Evolutionary conservation across 2,113 vertebrate species (phyloP), one percentile per base, ranked within the genome.

Genomic region (Calypte anna): DNA sequence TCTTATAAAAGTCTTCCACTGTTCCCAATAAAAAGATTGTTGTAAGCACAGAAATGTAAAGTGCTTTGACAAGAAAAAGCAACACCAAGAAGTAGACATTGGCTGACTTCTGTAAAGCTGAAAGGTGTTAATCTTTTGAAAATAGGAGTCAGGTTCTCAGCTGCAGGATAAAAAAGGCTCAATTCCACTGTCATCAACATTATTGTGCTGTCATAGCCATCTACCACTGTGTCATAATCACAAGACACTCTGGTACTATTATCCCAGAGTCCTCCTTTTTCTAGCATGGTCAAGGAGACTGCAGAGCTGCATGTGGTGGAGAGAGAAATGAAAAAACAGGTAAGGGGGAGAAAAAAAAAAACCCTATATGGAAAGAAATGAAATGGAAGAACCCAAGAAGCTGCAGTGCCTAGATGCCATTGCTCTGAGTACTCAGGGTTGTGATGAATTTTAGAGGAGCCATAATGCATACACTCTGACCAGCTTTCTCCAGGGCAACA

Each of bases 91-190:
- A 84, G 79, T 4, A 90, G 68, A 93, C 62, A 70, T 55, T 95
- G 85, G 36, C 75, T 86, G 90, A 78, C 64, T 93, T 75, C 64
- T 90, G 61, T 78, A 91, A 93, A 88, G 73, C 79, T 90, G 76
- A 67, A 73, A 97, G 91, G 23, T 91, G 94, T 81, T 74, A 90
- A 43, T 96, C 69, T 88, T 90, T 81, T 88, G 85, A 90, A 93
- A 90, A 82, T 16, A 83, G 30, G 46, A 95, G 88, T 79, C 91
- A 86, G 76, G 90, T 69, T 91, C 80, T 95, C 64, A 94, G 64
- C 82, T 86, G 14, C 88, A 64, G 72, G 51, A 95, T 83, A 81
- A 75, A 88, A 94, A 90, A 81, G 53, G 44, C 68, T 94, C 73
- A 94, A 4, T 88, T 90, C 55, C 79, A 78, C 48, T 68, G 64